These are phyloP conservation scores for Probaryconus sp. DNA, from an alignment of 1,140 invertebrate species.

Conservation along the genomic window DNA sequence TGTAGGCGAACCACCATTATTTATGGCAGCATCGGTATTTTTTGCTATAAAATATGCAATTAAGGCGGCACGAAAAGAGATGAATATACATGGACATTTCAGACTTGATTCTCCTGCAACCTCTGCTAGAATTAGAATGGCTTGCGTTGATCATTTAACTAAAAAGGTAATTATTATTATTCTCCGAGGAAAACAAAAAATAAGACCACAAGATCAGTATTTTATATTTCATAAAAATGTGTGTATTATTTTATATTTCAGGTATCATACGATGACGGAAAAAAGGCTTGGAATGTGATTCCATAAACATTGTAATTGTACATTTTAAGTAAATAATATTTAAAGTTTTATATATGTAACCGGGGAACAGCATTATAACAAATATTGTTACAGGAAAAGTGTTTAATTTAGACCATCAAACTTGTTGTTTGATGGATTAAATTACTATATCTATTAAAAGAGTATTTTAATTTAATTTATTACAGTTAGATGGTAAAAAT, in stretches of 20 bases:
- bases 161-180: constrained; percentile 84
- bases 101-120: constrained; percentile 91
- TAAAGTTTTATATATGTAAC: too few species aligned
- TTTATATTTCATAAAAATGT: constrained; percentile 13
- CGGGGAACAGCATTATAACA: too few species aligned
- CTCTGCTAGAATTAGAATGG: constrained; percentile 92
- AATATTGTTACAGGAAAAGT: too few species aligned
- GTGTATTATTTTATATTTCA: constrained; percentile 29
- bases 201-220: not conserved
- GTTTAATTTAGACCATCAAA: too few species aligned
- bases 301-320: too few species aligned
- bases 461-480: too few species aligned
- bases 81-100: constrained; percentile 82
- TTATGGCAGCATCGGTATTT: constrained; percentile 90
- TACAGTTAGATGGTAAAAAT: too few species aligned
- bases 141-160: constrained; percentile 91
- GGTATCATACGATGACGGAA: constrained; percentile 51
- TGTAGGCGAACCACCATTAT: constrained; percentile 95
- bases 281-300: constrained; percentile 58
- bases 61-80: constrained; percentile 85
- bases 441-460: too few species aligned
- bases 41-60: constrained; percentile 96
- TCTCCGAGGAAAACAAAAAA: not conserved
- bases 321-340: too few species aligned
- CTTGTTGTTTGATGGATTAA: too few species aligned